A percentile compares a stretch with the other conserved stretches of the same genome.
Conservation (phyloP, 2,888 invertebrate species). For the Pseudococcus viburni region DNA sequence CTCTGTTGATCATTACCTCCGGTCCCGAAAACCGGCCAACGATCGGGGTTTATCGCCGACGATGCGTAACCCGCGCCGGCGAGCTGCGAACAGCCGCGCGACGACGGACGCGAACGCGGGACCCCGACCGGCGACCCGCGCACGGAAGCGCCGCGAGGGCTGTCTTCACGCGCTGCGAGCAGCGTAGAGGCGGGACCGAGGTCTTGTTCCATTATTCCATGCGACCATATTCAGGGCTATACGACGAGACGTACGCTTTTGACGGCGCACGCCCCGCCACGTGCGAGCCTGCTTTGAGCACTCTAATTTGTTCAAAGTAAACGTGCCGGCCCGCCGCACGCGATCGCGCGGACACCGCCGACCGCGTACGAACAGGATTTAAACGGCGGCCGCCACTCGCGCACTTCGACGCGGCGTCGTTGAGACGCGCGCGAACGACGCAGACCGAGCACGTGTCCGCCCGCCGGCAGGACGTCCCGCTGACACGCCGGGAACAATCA, state of each 20-base stretch:
- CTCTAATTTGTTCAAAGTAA: slow-evolving; percentile 81
- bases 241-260: no score
- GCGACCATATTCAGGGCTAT: slow-evolving; percentile 73
- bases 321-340: slow-evolving; percentile 73
- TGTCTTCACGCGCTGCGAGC: slow-evolving; percentile 46
- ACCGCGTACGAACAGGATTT: slow-evolving; percentile 70
- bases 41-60: slow-evolving; percentile 78
- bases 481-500: slow-evolving; percentile 67
- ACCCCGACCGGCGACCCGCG: slow-evolving; percentile 45
- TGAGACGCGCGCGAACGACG: slow-evolving; percentile 73
- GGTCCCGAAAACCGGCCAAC: slow-evolving; percentile 68
- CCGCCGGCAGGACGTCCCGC: slow-evolving; percentile 69
- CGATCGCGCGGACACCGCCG: slow-evolving; percentile 72
- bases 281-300: slow-evolving; percentile 77
- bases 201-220: slow-evolving; percentile 80
- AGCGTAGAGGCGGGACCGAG: slow-evolving; percentile 76
- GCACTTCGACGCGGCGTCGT: no score
- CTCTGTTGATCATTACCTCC: slow-evolving; percentile 66
- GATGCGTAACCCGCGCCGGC: slow-evolving; percentile 68
- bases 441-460: slow-evolving; percentile 69
- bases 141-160: slow-evolving; percentile 61
- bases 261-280: slow-evolving; percentile 4
- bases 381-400: slow-evolving; percentile 69
- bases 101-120: not conserved
- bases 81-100: no score